These are phyloP conservation scores for Apostichopus parvimensis DNA, from an alignment of 35 echinoderm and acorn worm genomes.

Conservation along the genomic window DNA sequence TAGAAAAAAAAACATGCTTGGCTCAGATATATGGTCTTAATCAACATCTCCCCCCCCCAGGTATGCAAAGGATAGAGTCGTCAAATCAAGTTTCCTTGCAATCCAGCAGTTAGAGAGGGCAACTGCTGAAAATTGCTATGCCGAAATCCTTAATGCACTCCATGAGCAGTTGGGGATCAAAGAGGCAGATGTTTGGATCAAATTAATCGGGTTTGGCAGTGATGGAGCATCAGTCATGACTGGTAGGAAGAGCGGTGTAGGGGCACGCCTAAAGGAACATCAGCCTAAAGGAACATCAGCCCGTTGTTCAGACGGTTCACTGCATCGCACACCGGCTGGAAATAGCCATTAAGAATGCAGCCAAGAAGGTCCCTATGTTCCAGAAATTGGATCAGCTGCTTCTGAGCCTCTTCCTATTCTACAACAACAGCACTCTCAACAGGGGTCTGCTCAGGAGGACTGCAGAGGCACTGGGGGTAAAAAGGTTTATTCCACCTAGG, in stretches of 20 bases:
- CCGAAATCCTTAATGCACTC: neutral
- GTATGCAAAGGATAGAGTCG: neutral
- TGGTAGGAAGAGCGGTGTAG: constrained; percentile 14
- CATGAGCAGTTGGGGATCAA: neutral
- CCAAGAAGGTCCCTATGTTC: neutral
- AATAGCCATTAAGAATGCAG: neutral
- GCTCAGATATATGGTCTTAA: no score
- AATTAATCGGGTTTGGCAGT: constrained; percentile 12
- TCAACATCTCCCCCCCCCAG: neutral
- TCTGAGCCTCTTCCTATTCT: neutral
- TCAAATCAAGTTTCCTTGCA: neutral
- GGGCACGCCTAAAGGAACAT: neutral
- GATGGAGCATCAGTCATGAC: constrained; percentile 1
- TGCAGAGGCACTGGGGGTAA: neutral
- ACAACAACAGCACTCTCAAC: constrained; percentile 14
- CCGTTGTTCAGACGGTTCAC: neutral
- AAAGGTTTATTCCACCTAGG: neutral
- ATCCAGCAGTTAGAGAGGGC: constrained; percentile 1
- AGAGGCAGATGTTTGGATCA: neutral
- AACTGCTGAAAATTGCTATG: neutral
- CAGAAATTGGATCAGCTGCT: neutral
- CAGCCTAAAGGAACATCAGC: constrained; percentile 1
- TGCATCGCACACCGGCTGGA: constrained; percentile 7
- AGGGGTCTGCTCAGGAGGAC: neutral
- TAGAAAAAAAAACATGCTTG: no score